Evolutionary conservation across 1,140 invertebrate genomes (phyloP), one percentile per base, ranked within the genome.

Genomic region (Heliothis subflexa): DNA sequence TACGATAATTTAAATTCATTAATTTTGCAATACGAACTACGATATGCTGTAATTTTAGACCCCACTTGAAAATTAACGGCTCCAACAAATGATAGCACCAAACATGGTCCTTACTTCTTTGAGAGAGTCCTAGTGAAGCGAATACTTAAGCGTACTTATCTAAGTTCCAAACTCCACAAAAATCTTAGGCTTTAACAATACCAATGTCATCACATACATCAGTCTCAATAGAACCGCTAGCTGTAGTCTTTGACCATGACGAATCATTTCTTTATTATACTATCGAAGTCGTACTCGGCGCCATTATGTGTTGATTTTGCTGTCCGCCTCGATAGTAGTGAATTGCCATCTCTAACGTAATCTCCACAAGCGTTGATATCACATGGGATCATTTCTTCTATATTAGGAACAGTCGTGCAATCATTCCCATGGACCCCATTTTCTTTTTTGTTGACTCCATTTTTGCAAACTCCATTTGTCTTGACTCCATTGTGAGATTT

Each of bases 401-500:
- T 62, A 72, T 84, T 85, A 2, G 78, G 21, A 64, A 61, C 66
- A 57, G 80, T 84, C 71, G 83, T 87, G 57, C 81, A 85, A 70
- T 82, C 81, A 73, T 84, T 79, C 70, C 70, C 82, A 84, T 33
- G 85, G 13, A 85, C 71, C 25, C 86, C 88, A 52, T 90, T 89
- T 40, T 82, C 76, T 50, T 84, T 86, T 28, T 84, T 81, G 25
- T 71, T 77, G 14, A 78, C 40, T 70, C 75, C 78, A 66, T 82
- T 79, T 59, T 64, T 77, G 55, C 57, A 73, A 25, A 78, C 50
- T 10, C 96, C 92, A 18, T 97, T 86, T 2, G 96, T 95, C 81
- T 96, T 96, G 78, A 96, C 95, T 54, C 95, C 94, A 95, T 96
- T 92, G 52, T 90, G 85, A 66, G 82, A 79, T 83, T 83, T 93